Base-by-base conservation (phyloP, 2,888 invertebrate genomes). In the Julus scandinavius region DNA sequence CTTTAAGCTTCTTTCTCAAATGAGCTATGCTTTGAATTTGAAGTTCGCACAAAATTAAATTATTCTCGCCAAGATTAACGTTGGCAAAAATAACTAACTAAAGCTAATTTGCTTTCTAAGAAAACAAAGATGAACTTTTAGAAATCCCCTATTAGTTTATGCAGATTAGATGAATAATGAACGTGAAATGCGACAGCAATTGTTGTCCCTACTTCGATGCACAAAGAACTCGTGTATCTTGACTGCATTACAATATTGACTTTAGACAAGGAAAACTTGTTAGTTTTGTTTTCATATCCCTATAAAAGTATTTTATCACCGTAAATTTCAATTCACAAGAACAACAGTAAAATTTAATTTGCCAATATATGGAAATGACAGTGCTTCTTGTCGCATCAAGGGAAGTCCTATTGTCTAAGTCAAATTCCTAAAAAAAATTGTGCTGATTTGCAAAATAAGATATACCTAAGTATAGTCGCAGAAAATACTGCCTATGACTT, bases 1-100 rank as follows among this genome's bases (percentile, higher is more conserved):
- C 80, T 80, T 38, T 80, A 38, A 38, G 80, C 80, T 80, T 40
- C 80, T 80, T 29, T 80, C 29, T 38, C 80, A 40, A 80, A 80
- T 80, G 80, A 80, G 29, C 80, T 80, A 13, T 2, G 38, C 80
- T 38, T 38, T 15, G 13, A 80, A 38, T 15, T 4, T 38, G 38
- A 80, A 38, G 80, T 38, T 15, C 15, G 13, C 0, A 80, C 13
- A 80, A 80, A 80, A 80, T 80, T 80, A 80, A 80, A 29, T 80
- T 29, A 40, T 80, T 29, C 80, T 80, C 80, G 80, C 80, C 11
- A 80, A 80, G 80, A 80, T 80, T 38, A 80, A 80, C 80, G 80
- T 29, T 80, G 38, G 80, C 80, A 80, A 80, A 80, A 80, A 80
- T 38, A 80, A 80, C 80, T 80, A 80, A 38, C 80, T 80, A 38